Percentiles rank a stretch among this genome's conserved stretches.
Evolutionary conservation across 2,113 vertebrate species (phyloP).

Genomic region (Rhinogobius similis): DNA sequence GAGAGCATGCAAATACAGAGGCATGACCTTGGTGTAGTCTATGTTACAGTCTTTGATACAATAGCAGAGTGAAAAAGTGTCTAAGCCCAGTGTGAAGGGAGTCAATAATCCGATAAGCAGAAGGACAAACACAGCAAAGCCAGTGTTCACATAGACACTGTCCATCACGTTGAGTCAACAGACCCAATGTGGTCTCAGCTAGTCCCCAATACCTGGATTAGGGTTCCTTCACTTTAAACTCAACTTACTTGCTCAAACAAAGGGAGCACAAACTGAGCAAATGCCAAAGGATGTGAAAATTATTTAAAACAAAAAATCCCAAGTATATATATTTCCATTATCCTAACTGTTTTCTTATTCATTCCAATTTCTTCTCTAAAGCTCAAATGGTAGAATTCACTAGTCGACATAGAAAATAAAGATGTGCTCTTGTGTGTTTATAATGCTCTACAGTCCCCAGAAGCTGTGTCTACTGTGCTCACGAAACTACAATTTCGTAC

Average conservation of each 20-base stretch:
- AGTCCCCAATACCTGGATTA: conserved; percentile 27
- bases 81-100: conserved; percentile 36
- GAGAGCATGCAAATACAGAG: conserved; percentile 19
- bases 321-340: no score
- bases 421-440: background rate
- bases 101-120: conserved; percentile 62
- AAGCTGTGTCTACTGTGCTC: no score
- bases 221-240: conserved; percentile 27
- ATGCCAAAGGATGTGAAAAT: background rate
- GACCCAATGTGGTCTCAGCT: conserved; percentile 34
- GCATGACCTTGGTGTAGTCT: conserved; percentile 29
- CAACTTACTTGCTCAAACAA: background rate
- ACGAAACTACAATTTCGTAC: no score
- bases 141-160: conserved; percentile 35
- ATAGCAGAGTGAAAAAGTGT: conserved; percentile 20
- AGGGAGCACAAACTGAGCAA: background rate
- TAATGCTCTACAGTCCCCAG: no score
- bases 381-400: background rate
- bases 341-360: no score
- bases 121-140: conserved; percentile 44
- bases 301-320: no score
- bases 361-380: background rate
- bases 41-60: conserved; percentile 20
- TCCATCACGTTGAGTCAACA: conserved; percentile 37
- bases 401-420: background rate